phyloP scores from a whole-genome alignment of 2,113 vertebrate species.

The Plectropomus leopardus region DNA sequence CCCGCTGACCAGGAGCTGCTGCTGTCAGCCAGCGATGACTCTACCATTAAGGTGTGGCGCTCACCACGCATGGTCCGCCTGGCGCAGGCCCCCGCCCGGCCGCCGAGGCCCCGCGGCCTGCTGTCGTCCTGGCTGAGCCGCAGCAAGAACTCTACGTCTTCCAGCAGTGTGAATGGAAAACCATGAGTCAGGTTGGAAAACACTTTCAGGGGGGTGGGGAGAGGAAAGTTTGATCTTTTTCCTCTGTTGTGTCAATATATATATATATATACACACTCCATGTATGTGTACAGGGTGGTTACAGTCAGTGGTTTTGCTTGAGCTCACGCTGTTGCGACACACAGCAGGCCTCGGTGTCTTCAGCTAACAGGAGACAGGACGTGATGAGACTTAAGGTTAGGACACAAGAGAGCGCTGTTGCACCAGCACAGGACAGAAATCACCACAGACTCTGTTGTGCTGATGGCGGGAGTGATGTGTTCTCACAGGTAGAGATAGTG shows the following conservation, averaged over 20 bases:
- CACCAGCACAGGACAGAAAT: conserved; percentile 23
- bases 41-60: conserved; percentile 96
- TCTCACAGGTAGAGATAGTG: conserved; percentile 9
- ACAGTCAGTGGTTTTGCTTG: conserved; percentile 39
- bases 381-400: conserved; percentile 18
- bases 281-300: conserved; percentile 50
- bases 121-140: conserved; percentile 88
- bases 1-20: conserved; percentile 95
- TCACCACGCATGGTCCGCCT: conserved; percentile 87
- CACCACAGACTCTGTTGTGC: neutral
- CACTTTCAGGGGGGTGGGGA: neutral
- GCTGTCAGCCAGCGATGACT: conserved; percentile 93
- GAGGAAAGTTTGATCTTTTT: conserved; percentile 28
- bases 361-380: conserved; percentile 8
- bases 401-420: conserved; percentile 54
- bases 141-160: conserved; percentile 78
- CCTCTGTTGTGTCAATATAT: conserved; percentile 34
- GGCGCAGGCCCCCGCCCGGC: conserved; percentile 69
- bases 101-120: conserved; percentile 73
- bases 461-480: neutral
- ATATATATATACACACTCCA: conserved; percentile 54
- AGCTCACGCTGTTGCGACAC: conserved; percentile 37
- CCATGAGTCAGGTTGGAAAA: conserved; percentile 67
- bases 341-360: conserved; percentile 13
- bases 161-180: conserved; percentile 73